Conservation (phyloP, 2,888 invertebrate genomes). For the Clusia tigrina region DNA sequence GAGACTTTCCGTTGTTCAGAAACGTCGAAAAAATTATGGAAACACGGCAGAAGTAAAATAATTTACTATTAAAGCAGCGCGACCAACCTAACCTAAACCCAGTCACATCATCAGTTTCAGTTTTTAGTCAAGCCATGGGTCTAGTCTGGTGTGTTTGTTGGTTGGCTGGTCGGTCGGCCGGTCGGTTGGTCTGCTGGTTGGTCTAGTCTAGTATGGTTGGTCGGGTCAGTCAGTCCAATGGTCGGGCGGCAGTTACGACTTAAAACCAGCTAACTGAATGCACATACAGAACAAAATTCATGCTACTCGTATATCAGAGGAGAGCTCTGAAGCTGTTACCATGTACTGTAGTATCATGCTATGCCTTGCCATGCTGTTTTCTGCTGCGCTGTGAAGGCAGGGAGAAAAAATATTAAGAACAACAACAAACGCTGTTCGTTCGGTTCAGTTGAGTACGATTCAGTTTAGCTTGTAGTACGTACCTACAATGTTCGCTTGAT, state of each 20-base stretch:
- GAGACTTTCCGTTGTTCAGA: constrained; percentile 3
- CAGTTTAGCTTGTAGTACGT: neutral
- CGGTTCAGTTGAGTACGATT: neutral
- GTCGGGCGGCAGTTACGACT: neutral
- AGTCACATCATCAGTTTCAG: neutral
- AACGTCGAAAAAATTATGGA: neutral
- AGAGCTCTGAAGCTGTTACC: neutral
- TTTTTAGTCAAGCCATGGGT: neutral
- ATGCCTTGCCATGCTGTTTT: neutral
- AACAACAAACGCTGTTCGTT: constrained; percentile 1
- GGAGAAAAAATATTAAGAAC: neutral
- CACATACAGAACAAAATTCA: neutral
- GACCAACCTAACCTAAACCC: neutral
- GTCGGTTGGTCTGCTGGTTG: neutral
- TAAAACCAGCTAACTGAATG: constrained; percentile 1
- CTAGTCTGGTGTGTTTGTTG: constrained; percentile 13
- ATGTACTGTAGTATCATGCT: neutral
- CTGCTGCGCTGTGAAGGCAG: neutral
- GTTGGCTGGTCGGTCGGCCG: too few species aligned
- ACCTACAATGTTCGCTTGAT: neutral
- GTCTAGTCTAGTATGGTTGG: constrained; percentile 13
- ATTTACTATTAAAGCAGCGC: constrained; percentile 8
- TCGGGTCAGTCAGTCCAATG: neutral
- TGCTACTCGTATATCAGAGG: constrained; percentile 1
- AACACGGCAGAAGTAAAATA: neutral